These are phyloP conservation scores for Maniola hyperantus DNA, from an alignment of 2,888 invertebrate species.

Conservation along the genomic window DNA sequence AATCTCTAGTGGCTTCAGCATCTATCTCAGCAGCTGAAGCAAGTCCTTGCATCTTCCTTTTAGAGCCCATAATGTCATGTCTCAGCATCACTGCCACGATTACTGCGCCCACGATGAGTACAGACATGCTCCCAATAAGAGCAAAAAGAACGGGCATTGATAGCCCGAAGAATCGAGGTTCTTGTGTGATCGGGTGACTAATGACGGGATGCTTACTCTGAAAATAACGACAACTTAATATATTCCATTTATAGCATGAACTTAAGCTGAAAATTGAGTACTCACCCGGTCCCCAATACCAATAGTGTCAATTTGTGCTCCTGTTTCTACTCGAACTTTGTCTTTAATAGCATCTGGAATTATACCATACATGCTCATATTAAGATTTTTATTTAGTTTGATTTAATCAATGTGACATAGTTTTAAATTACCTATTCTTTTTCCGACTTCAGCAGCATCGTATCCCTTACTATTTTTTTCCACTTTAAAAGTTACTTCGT, in stretches of 20 bases:
- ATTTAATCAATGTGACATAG: background rate
- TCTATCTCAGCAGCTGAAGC: slow-evolving; percentile 85
- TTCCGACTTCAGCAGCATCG: slow-evolving; percentile 86
- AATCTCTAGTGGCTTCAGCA: slow-evolving; percentile 94
- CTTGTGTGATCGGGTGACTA: slow-evolving; percentile 53
- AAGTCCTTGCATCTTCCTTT: slow-evolving; percentile 92
- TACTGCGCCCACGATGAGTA: slow-evolving; percentile 65
- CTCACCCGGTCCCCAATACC: slow-evolving; percentile 92
- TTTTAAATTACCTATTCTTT: slow-evolving; percentile 83
- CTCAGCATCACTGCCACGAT: slow-evolving; percentile 84
- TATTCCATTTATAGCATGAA: background rate
- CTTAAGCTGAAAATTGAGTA: background rate
- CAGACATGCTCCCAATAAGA: slow-evolving; percentile 65
- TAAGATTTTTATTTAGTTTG: background rate
- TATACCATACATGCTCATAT: background rate
- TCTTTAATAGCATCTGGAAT: slow-evolving; percentile 84
- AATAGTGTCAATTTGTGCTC: slow-evolving; percentile 86
- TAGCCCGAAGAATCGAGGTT: slow-evolving; percentile 57
- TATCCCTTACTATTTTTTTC: slow-evolving; percentile 84
- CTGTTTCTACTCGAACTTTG: slow-evolving; percentile 84
- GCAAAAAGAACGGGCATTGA: slow-evolving; percentile 67
- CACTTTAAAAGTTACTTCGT: slow-evolving; percentile 90
- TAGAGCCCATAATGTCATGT: slow-evolving; percentile 86
- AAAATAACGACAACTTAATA: slow-evolving; percentile 17
- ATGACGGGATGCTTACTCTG: slow-evolving; percentile 72